Evolutionary conservation across 2,113 vertebrate genomes (phyloP), one percentile per base, ranked within the genome.

Genomic region (Poeciliopsis occidentalis): DNA sequence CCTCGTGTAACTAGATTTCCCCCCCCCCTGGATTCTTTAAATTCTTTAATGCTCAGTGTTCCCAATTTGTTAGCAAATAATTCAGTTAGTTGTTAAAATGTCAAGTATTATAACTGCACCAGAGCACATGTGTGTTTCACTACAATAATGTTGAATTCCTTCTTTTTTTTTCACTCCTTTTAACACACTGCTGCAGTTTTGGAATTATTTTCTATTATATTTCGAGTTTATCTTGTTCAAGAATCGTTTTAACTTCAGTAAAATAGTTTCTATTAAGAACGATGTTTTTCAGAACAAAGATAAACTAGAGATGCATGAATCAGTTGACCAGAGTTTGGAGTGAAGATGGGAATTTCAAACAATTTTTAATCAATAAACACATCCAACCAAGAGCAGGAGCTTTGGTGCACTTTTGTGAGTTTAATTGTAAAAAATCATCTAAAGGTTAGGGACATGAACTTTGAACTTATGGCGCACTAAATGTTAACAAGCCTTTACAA

Each of bases 1-100:
- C 19, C 62, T 64, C 19, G 11, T 64, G 63, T 64, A 64, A 64
- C 31, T 32, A 34, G 63, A 64, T 64, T 64, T 64, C 24, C 34
- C 0, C 10, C 10, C 34, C 34, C 63, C 30, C n/a, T 64, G 63
- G 17, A 64, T 64, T 64, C 31, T 32, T 29, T 12, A 32, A 64
- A 64, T 64, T 24, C 19, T 64, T 64, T 34, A 11, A 24, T 22
- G 29, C 17, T 11, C 31, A n/a, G 15, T 67, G 39, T 41, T 44
- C 12, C 65, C 27, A 67, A 29, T 41, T 17, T 44, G 37, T 44
- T 67, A 44, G 24, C 15, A 67, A 41, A 27, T 67, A 67, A 67
- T 44, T 27, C 3, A 67, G 26, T 67, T 67, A 44, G 37, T 67
- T 3, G 13, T 4, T 4, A 44, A 37, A 65, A 17, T 17, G 15